These are phyloP conservation scores for Panthera uncia DNA, from an alignment of 2,113 vertebrate species.

Conservation along the genomic window DNA sequence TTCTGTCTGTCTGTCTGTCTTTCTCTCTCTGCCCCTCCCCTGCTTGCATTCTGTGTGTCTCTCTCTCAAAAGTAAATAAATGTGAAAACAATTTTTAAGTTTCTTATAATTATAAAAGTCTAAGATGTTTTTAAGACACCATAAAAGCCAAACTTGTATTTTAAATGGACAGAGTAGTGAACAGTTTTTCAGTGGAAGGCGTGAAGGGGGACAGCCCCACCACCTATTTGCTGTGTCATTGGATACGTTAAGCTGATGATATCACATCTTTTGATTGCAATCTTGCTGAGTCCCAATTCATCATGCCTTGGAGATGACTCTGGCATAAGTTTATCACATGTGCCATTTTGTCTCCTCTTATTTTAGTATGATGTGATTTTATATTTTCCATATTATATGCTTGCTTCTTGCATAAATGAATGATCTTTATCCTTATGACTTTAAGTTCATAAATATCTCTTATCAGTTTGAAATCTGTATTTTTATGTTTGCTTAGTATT, in stretches of 20 bases:
- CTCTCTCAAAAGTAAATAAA: no score
- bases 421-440: constrained; percentile 13
- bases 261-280: not conserved
- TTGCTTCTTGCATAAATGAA: not conserved
- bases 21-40: no score
- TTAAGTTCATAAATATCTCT: constrained; percentile 32
- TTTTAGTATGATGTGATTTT: not conserved
- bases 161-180: not conserved
- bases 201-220: not conserved
- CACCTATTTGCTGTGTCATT: not conserved
- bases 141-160: not conserved
- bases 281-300: not conserved
- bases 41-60: no score
- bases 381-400: not conserved
- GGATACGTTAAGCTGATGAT: not conserved
- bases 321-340: not conserved
- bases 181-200: not conserved
- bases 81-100: no score
- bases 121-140: not conserved
- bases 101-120: not conserved
- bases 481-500: not conserved
- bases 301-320: not conserved
- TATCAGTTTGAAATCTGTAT: not conserved
- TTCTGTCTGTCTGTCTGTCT: no score
- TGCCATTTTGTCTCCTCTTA: not conserved